Evolutionary conservation across 2,797 vertebrate genomes (phyloP), one percentile per base, ranked within the genome.

Genomic region (Tiaroga cobitis): DNA sequence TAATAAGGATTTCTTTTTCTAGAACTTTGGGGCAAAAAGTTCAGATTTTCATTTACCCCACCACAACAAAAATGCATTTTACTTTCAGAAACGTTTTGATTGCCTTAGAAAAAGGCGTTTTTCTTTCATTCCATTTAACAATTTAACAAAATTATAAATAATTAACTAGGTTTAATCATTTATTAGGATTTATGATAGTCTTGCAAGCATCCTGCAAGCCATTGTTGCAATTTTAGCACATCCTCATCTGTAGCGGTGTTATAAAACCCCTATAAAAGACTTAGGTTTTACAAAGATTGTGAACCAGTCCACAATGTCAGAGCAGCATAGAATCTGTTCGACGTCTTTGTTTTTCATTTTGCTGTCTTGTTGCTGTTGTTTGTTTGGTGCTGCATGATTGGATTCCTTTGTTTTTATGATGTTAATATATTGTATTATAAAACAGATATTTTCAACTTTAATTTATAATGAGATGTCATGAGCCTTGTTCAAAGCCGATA

Each of bases 401-500:
- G 21, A 70, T 69, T 51, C 2, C 34, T 82, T 56, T 82, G 24
- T 41, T 70, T 72, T 81, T 15, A 59, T 70, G 43, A 68, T 73
- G 24, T 21, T 13, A 80, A 67, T 72, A 39, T 11, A 39, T 11
- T 82, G 9, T 72, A 10, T 59, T 72, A 39, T 59, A 39, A 41
- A 72, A 54, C 8, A 18, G 11, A 29, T 37, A 37, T 81, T 54
- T 81, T 51, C 24, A 81, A 63, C 67, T 70, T 24, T 39, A 32
- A 82, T 32, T 29, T 24, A 19, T 32, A 63, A 73, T 63, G 56
- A 56, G 16, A 63, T 49, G 16, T 18, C 15, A 18, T 41, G 5
- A 79, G 56, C 16, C 39, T 63, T 29, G 59, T 63, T 63, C 26
- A 59, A 74, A 43, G 37, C 39, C 2, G 11, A 63, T 63, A 34